These are phyloP conservation scores for Drosophila pseudoobscura DNA, from an alignment of 1,140 invertebrate genomes.

Conservation along the genomic window DNA sequence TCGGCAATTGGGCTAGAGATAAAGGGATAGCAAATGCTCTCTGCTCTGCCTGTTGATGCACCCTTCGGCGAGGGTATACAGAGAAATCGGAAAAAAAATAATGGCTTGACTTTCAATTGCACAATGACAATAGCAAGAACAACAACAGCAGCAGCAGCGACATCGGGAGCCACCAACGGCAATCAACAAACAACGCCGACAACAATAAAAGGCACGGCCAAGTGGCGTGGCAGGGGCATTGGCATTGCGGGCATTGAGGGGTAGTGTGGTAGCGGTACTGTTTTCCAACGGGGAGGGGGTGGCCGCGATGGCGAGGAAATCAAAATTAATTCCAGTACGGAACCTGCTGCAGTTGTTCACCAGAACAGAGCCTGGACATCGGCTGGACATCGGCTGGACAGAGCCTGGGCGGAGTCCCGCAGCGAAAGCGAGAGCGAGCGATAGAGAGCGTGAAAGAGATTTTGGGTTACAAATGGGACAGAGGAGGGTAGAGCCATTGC, in stretches of 20 bases:
- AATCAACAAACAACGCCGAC: slow-evolving; percentile 59
- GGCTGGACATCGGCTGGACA: slow-evolving; percentile 33
- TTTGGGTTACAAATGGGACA: neutral
- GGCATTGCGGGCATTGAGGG: too few species aligned
- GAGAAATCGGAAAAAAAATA: slow-evolving; percentile 36
- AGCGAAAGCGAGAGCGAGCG: too few species aligned
- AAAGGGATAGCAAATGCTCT: too few species aligned
- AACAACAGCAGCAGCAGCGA: slow-evolving; percentile 5
- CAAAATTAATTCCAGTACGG: slow-evolving; percentile 77
- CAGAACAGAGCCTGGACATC: slow-evolving; percentile 46
- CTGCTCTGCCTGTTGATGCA: too few species aligned
- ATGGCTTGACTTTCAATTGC: slow-evolving; percentile 78
- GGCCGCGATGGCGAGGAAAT: slow-evolving; percentile 43
- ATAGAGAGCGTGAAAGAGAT: slow-evolving; percentile 6
- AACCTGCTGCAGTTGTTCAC: slow-evolving; percentile 77
- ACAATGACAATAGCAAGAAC: slow-evolving; percentile 50
- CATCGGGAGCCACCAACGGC: slow-evolving; percentile 20
- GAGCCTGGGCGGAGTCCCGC: slow-evolving; percentile 4
- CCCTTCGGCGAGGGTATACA: too few species aligned
- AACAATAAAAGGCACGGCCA: slow-evolving; percentile 66
- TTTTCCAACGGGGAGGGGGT: too few species aligned
- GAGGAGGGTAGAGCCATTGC: slow-evolving; percentile 1
- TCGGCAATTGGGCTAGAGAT: neutral
- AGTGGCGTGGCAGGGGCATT: neutral
- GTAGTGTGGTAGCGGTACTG: too few species aligned